Percentiles rank a stretch among this genome's conserved stretches.
These are phyloP conservation scores for Rhinoderma darwinii DNA, from an alignment of 2,113 vertebrate species.

Conservation along the genomic window DNA sequence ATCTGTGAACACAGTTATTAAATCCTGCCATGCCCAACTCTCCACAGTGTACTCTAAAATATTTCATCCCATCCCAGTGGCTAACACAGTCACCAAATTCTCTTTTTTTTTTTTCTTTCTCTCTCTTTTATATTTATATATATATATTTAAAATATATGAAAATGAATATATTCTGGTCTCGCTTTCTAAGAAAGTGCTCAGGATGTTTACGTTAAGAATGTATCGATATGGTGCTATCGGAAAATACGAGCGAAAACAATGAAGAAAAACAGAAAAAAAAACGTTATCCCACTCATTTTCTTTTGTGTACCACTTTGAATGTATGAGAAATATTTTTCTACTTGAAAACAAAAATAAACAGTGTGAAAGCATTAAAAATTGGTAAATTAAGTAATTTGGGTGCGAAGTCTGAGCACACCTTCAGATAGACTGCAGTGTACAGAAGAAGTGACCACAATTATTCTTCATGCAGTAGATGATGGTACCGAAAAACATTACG, in stretches of 20 bases:
- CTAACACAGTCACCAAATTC: slow-evolving; percentile 84
- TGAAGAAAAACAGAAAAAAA: slow-evolving; percentile 80
- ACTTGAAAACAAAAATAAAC: slow-evolving; percentile 86
- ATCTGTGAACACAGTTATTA: slow-evolving; percentile 86
- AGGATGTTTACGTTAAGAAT: slow-evolving; percentile 89
- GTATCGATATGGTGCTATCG: slow-evolving; percentile 88
- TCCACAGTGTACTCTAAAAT: slow-evolving; percentile 83
- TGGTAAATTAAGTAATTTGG: slow-evolving; percentile 91
- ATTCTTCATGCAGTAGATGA: neutral
- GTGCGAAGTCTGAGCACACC: slow-evolving; percentile 75
- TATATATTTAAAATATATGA: slow-evolving; percentile 68
- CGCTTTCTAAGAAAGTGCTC: slow-evolving; percentile 92
- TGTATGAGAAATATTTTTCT: slow-evolving; percentile 93
- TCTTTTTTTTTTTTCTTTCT: slow-evolving; percentile 64
- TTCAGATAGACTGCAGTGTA: slow-evolving; percentile 67
- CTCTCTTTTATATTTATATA: slow-evolving; percentile 49
- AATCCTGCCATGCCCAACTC: slow-evolving; percentile 84
- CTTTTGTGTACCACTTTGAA: slow-evolving; percentile 89
- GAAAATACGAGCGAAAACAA: slow-evolving; percentile 60
- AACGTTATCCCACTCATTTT: slow-evolving; percentile 78
- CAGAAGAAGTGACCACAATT: neutral
- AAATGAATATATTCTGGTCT: slow-evolving; percentile 82
- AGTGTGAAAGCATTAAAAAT: slow-evolving; percentile 85
- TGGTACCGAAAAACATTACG: neutral
- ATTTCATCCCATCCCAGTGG: slow-evolving; percentile 86